Evolutionary conservation across 2,797 vertebrate species (phyloP).

Genomic region (Danio choprae): DNA sequence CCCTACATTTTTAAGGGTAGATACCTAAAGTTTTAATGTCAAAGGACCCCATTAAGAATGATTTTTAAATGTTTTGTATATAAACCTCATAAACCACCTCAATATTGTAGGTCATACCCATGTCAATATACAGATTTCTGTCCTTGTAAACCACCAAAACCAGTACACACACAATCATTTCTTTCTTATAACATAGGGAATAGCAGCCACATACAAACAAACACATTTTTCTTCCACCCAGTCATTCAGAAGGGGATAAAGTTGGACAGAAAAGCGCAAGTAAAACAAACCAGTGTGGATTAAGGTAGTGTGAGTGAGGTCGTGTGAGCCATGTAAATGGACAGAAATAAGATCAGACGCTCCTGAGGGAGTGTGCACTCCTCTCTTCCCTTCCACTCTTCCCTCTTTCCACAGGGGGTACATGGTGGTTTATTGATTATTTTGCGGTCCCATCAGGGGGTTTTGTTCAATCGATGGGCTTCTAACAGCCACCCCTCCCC

Average conservation of each 20-base stretch:
- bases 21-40: too few relatives aligned
- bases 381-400: conserved; percentile 3
- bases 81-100: too few relatives aligned
- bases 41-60: too few relatives aligned
- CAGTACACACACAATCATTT: too few relatives aligned
- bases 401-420: conserved; percentile 58
- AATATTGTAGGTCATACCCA: too few relatives aligned
- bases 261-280: conserved; percentile 15
- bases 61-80: too few relatives aligned
- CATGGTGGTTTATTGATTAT: conserved; percentile 76
- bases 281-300: conserved; percentile 49
- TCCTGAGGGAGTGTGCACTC: conserved; percentile 20
- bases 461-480: conserved; percentile 80
- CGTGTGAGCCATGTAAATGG: conserved; percentile 38
- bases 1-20: too few relatives aligned
- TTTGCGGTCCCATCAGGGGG: conserved; percentile 68
- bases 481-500: conserved; percentile 55
- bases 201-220: too few relatives aligned
- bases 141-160: too few relatives aligned
- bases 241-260: conserved; percentile 6
- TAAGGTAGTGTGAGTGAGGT: conserved; percentile 27
- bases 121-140: too few relatives aligned
- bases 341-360: conserved; percentile 53
- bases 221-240: neutral
- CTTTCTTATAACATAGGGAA: too few relatives aligned